Percentiles rank a stretch among this genome's conserved stretches.
Conservation (phyloP, 2,888 invertebrate species). For the Ditylenchus weischeri region DNA sequence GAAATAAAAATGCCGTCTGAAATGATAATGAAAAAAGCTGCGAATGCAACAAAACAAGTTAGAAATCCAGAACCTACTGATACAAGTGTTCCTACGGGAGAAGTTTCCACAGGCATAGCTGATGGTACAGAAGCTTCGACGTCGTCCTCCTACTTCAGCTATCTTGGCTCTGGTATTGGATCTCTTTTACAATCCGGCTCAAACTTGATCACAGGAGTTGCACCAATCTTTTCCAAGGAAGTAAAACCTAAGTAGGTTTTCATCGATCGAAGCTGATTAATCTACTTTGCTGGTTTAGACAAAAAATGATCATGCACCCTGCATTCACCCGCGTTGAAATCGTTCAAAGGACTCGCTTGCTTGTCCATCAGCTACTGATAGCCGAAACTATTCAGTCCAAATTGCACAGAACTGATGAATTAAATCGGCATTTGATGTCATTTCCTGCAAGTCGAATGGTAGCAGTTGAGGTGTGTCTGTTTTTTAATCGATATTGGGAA, state of each 20-base stretch:
- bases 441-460: conserved; percentile 47
- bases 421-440: conserved; percentile 45
- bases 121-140: no score
- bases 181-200: no score
- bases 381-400: conserved; percentile 39
- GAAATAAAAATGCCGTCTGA: no score
- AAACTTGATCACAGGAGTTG: no score
- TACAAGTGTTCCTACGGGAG: no score
- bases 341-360: conserved; percentile 36
- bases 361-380: conserved; percentile 37
- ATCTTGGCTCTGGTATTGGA: no score
- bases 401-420: conserved; percentile 37
- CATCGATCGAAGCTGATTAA: not conserved
- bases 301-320: conserved; percentile 35
- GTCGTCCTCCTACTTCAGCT: no score
- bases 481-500: conserved; percentile 22
- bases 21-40: no score
- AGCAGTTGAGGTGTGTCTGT: conserved; percentile 35
- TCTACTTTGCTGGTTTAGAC: not conserved
- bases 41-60: no score
- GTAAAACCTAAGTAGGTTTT: not conserved
- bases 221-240: not conserved
- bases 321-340: conserved; percentile 43
- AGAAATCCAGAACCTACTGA: no score
- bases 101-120: no score